Conservation (phyloP, 2,797 vertebrate genomes). For the Denticeps clupeoides region DNA sequence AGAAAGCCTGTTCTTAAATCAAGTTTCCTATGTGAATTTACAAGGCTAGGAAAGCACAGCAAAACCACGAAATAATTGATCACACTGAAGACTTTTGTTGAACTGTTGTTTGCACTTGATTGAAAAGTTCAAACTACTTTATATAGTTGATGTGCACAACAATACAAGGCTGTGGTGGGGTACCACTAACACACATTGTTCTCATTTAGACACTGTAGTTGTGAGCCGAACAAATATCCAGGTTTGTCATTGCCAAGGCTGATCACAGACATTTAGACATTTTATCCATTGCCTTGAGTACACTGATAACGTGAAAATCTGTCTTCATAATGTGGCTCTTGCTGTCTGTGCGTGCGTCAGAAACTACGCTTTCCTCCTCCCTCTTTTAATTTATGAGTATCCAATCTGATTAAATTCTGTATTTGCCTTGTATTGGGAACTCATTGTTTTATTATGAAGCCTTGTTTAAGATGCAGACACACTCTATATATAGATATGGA, state of each 20-base stretch:
- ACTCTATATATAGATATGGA: conserved; percentile 64
- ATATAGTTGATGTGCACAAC: conserved; percentile 14
- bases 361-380: conserved; percentile 27
- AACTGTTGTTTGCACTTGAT: conserved; percentile 29
- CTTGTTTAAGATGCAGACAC: conserved; percentile 55
- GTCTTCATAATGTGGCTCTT: neutral
- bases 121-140: too few species aligned
- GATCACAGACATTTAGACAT: conserved; percentile 16
- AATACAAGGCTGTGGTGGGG: conserved; percentile 20
- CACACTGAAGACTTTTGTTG: conserved; percentile 24
- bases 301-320: conserved; percentile 2
- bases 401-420: conserved; percentile 54
- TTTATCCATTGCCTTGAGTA: conserved; percentile 18
- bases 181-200: conserved; percentile 30
- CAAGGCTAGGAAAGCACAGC: too few species aligned
- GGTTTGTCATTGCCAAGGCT: conserved; percentile 17
- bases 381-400: conserved; percentile 59
- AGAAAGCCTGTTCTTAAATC: too few species aligned
- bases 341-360: conserved; percentile 10
- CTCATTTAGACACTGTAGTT: conserved; percentile 31
- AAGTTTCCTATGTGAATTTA: neutral
- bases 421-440: conserved; percentile 62
- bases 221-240: conserved; percentile 42
- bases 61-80: too few species aligned
- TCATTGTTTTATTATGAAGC: conserved; percentile 57